phyloP scores from a whole-genome alignment of 2,888 invertebrate genomes.

The Zygogramma bicolorata region DNA sequence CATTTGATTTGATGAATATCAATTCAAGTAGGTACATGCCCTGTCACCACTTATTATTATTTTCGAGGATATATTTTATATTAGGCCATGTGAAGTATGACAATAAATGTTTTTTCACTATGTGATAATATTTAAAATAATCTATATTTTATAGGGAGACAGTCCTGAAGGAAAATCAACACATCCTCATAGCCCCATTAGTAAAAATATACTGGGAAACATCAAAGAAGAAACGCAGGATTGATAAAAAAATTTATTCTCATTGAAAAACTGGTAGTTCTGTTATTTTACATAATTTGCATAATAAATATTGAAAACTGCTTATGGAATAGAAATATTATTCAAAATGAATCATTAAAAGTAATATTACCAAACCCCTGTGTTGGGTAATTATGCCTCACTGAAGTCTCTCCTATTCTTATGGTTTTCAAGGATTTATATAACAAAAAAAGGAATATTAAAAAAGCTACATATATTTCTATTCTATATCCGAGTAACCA shows the following conservation, averaged over 20 bases:
- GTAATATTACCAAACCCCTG: slow-evolving; percentile 60
- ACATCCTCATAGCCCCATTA: slow-evolving; percentile 42
- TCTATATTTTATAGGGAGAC: slow-evolving; percentile 57
- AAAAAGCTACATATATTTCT: slow-evolving; percentile 68
- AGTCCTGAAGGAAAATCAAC: slow-evolving; percentile 54
- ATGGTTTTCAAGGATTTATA: slow-evolving; percentile 69
- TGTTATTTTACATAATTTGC: background rate
- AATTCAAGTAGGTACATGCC: too few relatives aligned
- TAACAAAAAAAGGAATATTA: slow-evolving; percentile 67
- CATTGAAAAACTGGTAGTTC: background rate
- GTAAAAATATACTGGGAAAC: slow-evolving; percentile 63
- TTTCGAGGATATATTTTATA: too few relatives aligned
- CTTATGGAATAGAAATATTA: background rate
- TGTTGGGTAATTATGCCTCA: slow-evolving; percentile 56
- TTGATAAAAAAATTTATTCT: slow-evolving; percentile 2
- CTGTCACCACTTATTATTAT: too few relatives aligned
- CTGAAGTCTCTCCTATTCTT: slow-evolving; percentile 43
- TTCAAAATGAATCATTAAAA: slow-evolving; percentile 61
- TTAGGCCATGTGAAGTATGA: too few relatives aligned
- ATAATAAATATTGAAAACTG: slow-evolving; percentile 6
- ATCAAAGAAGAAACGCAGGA: slow-evolving; percentile 60
- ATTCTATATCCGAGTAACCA: slow-evolving; percentile 70
- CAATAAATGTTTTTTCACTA: too few relatives aligned
- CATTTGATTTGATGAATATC: too few relatives aligned
- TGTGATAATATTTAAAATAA: background rate